Percentiles rank a stretch among this genome's conserved stretches.
These are phyloP conservation scores for Ephialtes manifestator DNA, from an alignment of 2,888 invertebrate species.

Conservation along the genomic window DNA sequence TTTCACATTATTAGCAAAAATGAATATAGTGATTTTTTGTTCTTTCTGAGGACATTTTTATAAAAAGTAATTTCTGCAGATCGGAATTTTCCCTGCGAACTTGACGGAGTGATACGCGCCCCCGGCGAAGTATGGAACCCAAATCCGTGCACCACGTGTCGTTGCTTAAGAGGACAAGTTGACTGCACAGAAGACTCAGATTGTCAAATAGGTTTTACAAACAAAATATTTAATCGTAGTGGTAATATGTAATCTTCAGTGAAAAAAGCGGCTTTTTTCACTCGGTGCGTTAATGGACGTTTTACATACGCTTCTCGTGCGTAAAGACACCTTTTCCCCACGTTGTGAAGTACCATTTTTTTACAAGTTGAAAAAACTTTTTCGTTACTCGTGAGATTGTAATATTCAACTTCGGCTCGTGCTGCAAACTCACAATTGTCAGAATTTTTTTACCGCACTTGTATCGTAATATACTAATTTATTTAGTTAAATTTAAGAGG, in stretches of 20 bases:
- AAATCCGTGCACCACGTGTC: constrained; percentile 91
- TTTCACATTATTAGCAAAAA: neutral
- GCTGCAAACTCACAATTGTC: too few relatives aligned
- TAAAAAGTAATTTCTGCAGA: constrained; percentile 14
- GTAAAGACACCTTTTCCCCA: neutral
- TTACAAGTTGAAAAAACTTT: too few relatives aligned
- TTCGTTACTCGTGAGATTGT: too few relatives aligned
- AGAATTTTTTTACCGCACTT: too few relatives aligned
- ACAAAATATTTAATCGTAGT: constrained; percentile 39
- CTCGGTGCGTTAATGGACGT: too few relatives aligned
- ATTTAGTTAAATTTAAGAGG: too few relatives aligned
- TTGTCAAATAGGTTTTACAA: constrained; percentile 66
- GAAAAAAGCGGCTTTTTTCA: too few relatives aligned
- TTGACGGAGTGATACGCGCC: constrained; percentile 71
- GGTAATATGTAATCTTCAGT: neutral
- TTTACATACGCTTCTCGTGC: too few relatives aligned
- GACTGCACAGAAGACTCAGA: constrained; percentile 84
- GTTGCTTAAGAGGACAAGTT: constrained; percentile 89
- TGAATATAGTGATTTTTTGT: too few relatives aligned
- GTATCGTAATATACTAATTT: too few relatives aligned
- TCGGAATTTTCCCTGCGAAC: constrained; percentile 66
- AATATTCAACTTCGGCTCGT: too few relatives aligned
- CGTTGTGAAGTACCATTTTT: too few relatives aligned
- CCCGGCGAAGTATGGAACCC: constrained; percentile 90
- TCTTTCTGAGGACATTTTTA: neutral